Evolutionary conservation across 2,888 invertebrate genomes (phyloP).

Genomic region (Machimus rusticus): DNA sequence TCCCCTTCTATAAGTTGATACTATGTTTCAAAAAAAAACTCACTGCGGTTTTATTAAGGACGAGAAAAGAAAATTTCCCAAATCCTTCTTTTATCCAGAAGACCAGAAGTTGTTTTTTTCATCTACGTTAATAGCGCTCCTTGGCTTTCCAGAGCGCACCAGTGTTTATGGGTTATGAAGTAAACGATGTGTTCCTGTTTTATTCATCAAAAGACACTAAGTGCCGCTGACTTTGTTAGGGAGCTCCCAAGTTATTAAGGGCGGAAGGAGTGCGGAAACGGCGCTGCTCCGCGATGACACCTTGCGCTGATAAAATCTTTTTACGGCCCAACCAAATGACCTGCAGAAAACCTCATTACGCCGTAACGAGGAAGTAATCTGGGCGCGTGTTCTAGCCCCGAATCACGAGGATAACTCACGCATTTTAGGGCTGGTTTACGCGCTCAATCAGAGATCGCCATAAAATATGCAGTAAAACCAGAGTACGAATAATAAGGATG

Average conservation of each 20-base stretch:
- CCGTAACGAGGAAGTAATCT: not conserved
- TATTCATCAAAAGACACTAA: not conserved
- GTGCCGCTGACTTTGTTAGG: not conserved
- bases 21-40: not conserved
- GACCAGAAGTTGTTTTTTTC: not conserved
- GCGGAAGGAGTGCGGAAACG: not conserved
- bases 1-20: not conserved
- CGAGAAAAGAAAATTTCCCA: not conserved
- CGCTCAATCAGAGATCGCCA: not conserved
- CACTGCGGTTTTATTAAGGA: not conserved
- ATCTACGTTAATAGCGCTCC: not conserved
- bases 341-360: not conserved
- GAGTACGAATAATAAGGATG: not conserved
- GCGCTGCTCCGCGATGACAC: not conserved
- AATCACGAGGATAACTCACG: not conserved
- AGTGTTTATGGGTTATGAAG: conserved; percentile 37
- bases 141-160: not conserved
- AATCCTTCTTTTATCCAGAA: not conserved
- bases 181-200: conserved; percentile 30
- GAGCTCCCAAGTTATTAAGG: not conserved
- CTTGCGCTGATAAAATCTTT: not conserved
- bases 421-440: not conserved
- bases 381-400: not conserved
- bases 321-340: not conserved
- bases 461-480: not conserved